Base-by-base conservation (phyloP, 2,888 invertebrate genomes). In the Hetaerina titia region DNA sequence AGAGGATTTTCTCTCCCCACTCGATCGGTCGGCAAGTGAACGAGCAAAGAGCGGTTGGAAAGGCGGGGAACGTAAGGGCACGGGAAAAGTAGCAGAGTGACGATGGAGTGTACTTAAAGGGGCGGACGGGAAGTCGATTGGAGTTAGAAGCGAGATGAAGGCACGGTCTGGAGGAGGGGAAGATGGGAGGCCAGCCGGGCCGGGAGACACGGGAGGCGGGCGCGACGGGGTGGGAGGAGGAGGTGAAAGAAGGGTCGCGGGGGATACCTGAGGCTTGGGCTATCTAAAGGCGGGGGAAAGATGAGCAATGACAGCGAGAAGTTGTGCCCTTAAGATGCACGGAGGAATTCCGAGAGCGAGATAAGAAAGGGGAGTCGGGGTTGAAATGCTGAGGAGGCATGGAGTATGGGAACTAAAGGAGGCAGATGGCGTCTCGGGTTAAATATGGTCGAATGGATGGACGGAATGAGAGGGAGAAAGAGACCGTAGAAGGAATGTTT, bases 181-280 rank as follows among this genome's bases (percentile, higher is more conserved):
- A 56, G 17, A 19, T 5, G 19, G 31, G 56, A 89, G 89, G 11
- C 6, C 89, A 90, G 45, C 45, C 19, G 69, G 45, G 31, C 2
- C 64, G 25, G 90, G 11, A 56, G 88, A 19, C 11, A 13, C 22
- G 56, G 88, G 45, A 25, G 31, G 22, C 9, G 88, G 88, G 88
- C 8, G 57, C 45, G 13, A 11, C 17, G 57, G 8, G 17, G 56
- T 11, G 88, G 45, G 45, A 56, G 13, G 8, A 7, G 45, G 17
- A 56, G 31, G 31, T 13, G 15, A 64, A 89, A 56, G 13, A 17
- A 31, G 63, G 63, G 63, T 9, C 25, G 90, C 25, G 64, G 17
- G 90, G 45, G 69, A 92, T 92, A 92, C 92, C 69, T 56, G 69
- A 92, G 92, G 74, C 64, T 60, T 19, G 31, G n/a, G 90, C 64